These are phyloP conservation scores for Oxytorus armatus DNA, from an alignment of 2,888 invertebrate genomes.

Conservation along the genomic window DNA sequence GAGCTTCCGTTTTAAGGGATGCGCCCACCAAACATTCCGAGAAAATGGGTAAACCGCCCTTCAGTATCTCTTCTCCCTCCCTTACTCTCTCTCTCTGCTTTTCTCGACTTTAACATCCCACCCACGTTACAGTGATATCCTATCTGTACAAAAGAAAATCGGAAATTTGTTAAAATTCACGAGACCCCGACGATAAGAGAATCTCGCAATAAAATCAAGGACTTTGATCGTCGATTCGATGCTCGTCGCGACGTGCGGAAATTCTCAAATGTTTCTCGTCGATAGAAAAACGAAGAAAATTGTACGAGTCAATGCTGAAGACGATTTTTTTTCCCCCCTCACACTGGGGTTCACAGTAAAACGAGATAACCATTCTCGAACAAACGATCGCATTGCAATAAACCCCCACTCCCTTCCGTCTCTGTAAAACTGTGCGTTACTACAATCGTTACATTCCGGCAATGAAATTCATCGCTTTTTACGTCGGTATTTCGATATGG, in stretches of 20 bases:
- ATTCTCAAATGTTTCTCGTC: background rate
- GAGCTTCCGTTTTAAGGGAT: conserved; percentile 40
- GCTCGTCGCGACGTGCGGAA: background rate
- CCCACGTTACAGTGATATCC: background rate
- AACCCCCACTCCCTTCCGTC: too few relatives aligned
- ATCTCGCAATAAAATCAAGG: background rate
- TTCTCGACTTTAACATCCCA: background rate
- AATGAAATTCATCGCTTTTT: conserved; percentile 38
- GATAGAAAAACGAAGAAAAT: background rate
- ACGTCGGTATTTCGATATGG: conserved; percentile 3
- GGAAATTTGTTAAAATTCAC: conserved; percentile 8
- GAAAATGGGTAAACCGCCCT: conserved; percentile 33
- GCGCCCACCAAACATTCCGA: conserved; percentile 9
- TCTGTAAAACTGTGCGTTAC: conserved; percentile 33
- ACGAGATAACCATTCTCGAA: background rate
- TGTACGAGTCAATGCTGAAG: background rate
- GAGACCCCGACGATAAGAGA: background rate
- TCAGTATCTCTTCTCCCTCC: background rate
- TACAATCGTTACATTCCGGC: conserved; percentile 45
- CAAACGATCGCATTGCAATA: conserved; percentile 25
- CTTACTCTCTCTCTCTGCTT: background rate
- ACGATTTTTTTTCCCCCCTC: conserved; percentile 6
- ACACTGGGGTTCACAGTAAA: background rate
- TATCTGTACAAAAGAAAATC: background rate
- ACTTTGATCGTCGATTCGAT: background rate